phyloP scores from a whole-genome alignment of 2,888 invertebrate genomes.

The Trypoxylon attenuatum region DNA sequence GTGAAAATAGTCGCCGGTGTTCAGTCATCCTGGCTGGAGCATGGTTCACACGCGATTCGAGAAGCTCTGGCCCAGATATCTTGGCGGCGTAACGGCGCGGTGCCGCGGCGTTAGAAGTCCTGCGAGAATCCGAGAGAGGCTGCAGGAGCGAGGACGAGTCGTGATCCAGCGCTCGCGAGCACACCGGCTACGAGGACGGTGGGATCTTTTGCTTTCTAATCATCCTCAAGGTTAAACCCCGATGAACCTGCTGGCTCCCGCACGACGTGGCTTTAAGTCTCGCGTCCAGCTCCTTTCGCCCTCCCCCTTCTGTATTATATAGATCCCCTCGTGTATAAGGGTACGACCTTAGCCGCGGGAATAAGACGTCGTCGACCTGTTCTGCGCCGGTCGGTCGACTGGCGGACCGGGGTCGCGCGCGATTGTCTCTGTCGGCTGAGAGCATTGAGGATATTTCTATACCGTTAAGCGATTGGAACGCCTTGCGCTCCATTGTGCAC shows the following conservation, averaged over 20 bases:
- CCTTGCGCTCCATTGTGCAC: conserved; percentile 55
- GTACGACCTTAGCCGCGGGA: conserved; percentile 55
- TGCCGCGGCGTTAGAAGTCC: conserved; percentile 33
- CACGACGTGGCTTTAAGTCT: conserved; percentile 46
- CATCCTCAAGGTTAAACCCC: conserved; percentile 71
- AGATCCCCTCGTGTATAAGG: conserved; percentile 50
- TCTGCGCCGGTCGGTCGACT: conserved; percentile 20
- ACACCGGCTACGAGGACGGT: conserved; percentile 59
- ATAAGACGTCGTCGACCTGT: conserved; percentile 59
- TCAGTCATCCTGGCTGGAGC: not conserved
- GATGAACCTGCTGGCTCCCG: conserved; percentile 64
- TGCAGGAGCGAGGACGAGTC: conserved; percentile 68
- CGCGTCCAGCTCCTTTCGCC: conserved; percentile 17
- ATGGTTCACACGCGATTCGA: conserved; percentile 34
- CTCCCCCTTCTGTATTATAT: conserved; percentile 33
- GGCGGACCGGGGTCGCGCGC: conserved; percentile 12
- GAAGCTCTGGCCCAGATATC: conserved; percentile 43
- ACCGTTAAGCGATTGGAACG: conserved; percentile 61
- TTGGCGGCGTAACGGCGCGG: conserved; percentile 25
- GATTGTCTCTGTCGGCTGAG: conserved; percentile 54
- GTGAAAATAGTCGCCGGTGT: too few relatives aligned
- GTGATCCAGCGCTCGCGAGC: conserved; percentile 62
- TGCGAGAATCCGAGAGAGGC: conserved; percentile 30
- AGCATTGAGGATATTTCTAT: conserved; percentile 51
- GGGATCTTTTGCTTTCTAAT: conserved; percentile 73